Evolutionary conservation across 1,140 invertebrate genomes (phyloP).

Genomic region (Gonioctena quinquepunctata): DNA sequence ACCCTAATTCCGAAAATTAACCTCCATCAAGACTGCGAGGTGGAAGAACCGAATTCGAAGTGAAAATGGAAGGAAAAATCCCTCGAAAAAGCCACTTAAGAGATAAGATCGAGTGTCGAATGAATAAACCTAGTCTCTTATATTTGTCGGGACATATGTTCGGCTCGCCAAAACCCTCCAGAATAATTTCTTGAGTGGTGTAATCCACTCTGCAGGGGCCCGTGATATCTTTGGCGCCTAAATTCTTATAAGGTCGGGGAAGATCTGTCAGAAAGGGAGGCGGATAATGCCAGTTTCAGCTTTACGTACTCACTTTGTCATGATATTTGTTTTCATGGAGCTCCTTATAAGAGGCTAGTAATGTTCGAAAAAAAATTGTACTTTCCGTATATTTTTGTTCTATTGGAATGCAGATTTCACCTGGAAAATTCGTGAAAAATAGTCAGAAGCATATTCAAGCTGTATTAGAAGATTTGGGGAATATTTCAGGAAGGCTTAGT

Average conservation of each 20-base stretch:
- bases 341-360: too few species aligned
- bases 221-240: slow-evolving; percentile 22
- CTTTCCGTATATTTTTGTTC: too few species aligned
- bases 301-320: neutral
- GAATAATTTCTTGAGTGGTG: slow-evolving; percentile 34
- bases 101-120: slow-evolving; percentile 36
- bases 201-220: slow-evolving; percentile 26
- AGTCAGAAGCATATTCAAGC: too few species aligned
- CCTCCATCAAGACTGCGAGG: slow-evolving; percentile 4
- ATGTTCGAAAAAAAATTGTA: too few species aligned
- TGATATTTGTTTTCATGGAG: neutral
- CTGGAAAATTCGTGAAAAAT: too few species aligned
- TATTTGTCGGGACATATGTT: slow-evolving; percentile 35
- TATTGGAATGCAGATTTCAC: too few species aligned
- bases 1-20: slow-evolving; percentile 4
- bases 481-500: too few species aligned
- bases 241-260: neutral
- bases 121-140: slow-evolving; percentile 33
- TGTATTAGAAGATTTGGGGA: too few species aligned
- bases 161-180: slow-evolving; percentile 20
- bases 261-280: neutral
- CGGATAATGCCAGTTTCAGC: neutral
- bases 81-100: slow-evolving; percentile 33
- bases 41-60: slow-evolving; percentile 11
- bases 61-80: slow-evolving; percentile 24